Conservation (phyloP, 2,888 invertebrate genomes). For the Aphidoletes aphidimyza region DNA sequence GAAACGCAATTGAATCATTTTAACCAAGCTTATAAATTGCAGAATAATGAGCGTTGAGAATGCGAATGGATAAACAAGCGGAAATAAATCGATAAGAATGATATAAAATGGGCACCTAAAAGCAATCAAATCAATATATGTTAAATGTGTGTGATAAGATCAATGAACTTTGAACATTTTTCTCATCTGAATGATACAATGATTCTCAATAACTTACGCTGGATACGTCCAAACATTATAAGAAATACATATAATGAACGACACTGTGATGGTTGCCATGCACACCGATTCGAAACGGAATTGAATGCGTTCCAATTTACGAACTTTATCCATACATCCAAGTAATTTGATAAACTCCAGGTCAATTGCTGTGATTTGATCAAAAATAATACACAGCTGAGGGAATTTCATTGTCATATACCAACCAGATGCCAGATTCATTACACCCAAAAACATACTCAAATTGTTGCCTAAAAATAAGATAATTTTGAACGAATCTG, state of each 20-base stretch:
- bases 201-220: background rate
- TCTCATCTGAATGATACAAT: too few species aligned
- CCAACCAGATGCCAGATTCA: background rate
- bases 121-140: background rate
- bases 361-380: background rate
- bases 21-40: slow-evolving; percentile 9
- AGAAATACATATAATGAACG: background rate
- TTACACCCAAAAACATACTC: background rate
- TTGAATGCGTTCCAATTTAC: background rate
- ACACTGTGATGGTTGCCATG: background rate
- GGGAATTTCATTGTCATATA: background rate
- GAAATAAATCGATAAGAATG: background rate
- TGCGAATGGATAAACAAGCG: background rate
- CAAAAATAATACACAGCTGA: background rate
- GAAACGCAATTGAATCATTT: slow-evolving; percentile 3
- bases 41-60: background rate
- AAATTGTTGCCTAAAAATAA: slow-evolving; percentile 12
- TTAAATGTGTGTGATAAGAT: too few species aligned
- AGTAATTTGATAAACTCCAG: background rate
- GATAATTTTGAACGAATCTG: background rate
- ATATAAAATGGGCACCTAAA: background rate
- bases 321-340: background rate
- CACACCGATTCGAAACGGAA: slow-evolving; percentile 12
- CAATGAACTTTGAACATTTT: too few species aligned
- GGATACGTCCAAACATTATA: slow-evolving; percentile 19